Conservation (phyloP, 2,888 invertebrate species). For the Erebia aethiops region DNA sequence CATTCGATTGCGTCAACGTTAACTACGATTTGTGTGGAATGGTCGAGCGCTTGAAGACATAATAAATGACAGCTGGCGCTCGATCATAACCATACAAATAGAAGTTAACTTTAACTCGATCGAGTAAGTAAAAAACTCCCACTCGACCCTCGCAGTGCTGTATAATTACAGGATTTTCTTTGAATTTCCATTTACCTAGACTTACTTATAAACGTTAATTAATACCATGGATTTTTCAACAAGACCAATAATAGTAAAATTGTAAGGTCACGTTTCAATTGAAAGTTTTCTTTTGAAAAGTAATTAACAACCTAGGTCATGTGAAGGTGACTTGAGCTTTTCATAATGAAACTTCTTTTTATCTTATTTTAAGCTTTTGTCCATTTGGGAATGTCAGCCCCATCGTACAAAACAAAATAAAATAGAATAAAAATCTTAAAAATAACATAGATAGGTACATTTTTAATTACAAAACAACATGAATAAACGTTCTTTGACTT, state of each 20-base stretch:
- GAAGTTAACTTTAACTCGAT: not conserved
- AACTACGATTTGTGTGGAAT: too few relatives aligned
- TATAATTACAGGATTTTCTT: not conserved
- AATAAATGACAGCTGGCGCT: too few relatives aligned
- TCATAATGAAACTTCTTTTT: slow-evolving; percentile 11
- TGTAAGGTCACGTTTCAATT: slow-evolving; percentile 16
- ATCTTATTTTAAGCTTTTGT: too few relatives aligned
- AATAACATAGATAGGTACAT: too few relatives aligned
- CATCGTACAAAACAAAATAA: too few relatives aligned
- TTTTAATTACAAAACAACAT: too few relatives aligned
- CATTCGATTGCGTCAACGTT: too few relatives aligned
- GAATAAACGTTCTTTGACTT: too few relatives aligned
- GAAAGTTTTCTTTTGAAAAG: slow-evolving; percentile 17
- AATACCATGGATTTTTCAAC: not conserved
- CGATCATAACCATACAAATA: too few relatives aligned
- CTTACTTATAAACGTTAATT: slow-evolving; percentile 1
- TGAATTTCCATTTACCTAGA: not conserved
- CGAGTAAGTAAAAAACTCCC: not conserved
- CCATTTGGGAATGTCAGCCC: too few relatives aligned
- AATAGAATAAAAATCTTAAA: too few relatives aligned
- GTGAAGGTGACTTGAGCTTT: slow-evolving; percentile 19
- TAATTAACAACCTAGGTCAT: slow-evolving; percentile 11
- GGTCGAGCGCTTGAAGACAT: too few relatives aligned
- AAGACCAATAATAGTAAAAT: not conserved
- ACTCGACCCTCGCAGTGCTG: not conserved